Conservation (phyloP, 64 coral and sea anemone species). For the Montipora efflorescens region DNA sequence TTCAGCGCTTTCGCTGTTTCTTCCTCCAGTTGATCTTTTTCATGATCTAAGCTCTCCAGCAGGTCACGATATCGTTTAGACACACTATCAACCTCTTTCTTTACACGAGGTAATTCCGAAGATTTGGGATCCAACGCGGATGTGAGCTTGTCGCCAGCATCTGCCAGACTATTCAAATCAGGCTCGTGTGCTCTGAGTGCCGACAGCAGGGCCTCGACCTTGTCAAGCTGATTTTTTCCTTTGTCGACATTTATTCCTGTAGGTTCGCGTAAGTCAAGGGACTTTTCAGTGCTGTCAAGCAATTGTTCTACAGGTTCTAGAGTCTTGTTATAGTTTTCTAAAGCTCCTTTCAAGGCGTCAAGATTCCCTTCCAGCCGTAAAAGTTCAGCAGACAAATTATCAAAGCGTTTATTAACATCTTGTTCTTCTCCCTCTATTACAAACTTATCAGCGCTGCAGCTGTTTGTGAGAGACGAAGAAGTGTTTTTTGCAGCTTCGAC, state of each 20-base stretch:
- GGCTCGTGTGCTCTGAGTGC: constrained; percentile 61
- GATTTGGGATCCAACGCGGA: constrained; percentile 79
- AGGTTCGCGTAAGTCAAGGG: constrained; percentile 57
- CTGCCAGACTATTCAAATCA: constrained; percentile 47
- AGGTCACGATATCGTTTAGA: constrained; percentile 68
- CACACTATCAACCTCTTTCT: constrained; percentile 63
- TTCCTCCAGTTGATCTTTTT: constrained; percentile 77
- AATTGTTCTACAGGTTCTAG: constrained; percentile 74
- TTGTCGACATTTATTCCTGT: constrained; percentile 74
- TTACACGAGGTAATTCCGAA: constrained; percentile 64
- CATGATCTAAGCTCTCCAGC: constrained; percentile 58
- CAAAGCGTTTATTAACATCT: constrained; percentile 91
- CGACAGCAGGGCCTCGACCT: constrained; percentile 67
- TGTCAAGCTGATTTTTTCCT: constrained; percentile 68
- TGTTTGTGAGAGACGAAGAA: constrained; percentile 72
- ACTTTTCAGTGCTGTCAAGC: constrained; percentile 77
- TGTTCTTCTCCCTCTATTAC: constrained; percentile 89
- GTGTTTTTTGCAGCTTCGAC: constrained; percentile 73
- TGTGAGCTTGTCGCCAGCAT: constrained; percentile 67
- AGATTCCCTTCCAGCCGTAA: constrained; percentile 63
- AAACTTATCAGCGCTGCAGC: constrained; percentile 84
- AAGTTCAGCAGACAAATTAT: constrained; percentile 52
- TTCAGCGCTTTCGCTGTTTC: constrained; percentile 76
- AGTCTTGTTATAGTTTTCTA: constrained; percentile 77
- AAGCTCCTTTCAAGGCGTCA: constrained; percentile 61